Evolutionary conservation across 2,797 vertebrate species (phyloP).

Genomic region (Mallotus villosus): DNA sequence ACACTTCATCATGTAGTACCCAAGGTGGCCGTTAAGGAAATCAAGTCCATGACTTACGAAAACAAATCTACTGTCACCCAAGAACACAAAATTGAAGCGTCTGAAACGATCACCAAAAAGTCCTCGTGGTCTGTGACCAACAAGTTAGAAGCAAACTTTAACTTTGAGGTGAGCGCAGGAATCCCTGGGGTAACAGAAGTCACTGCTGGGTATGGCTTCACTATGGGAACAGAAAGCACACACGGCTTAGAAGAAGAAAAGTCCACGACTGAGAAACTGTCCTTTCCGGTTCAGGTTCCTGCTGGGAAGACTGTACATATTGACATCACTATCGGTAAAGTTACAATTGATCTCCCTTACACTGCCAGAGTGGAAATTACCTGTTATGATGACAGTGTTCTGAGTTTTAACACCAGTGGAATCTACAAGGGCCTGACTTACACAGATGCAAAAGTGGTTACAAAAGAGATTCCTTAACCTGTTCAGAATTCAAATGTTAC

Average conservation of each 20-base stretch:
- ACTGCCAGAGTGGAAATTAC: not conserved
- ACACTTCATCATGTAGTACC: slow-evolving; percentile 9
- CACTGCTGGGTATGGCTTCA: not conserved
- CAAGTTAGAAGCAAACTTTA: not conserved
- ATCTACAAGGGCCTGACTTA: not conserved
- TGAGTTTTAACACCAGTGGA: not conserved
- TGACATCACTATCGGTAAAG: not conserved
- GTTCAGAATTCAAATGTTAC: no score
- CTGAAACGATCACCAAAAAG: not conserved
- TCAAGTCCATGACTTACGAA: not conserved
- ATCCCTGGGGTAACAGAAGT: not conserved
- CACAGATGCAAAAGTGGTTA: not conserved
- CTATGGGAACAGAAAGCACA: not conserved
- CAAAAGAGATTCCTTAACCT: not conserved
- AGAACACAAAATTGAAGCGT: not conserved
- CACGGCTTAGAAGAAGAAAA: no score
- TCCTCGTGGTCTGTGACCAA: not conserved
- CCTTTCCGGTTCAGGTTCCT: not conserved
- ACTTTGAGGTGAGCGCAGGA: not conserved
- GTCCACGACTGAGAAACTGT: not conserved
- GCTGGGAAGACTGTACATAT: not conserved
- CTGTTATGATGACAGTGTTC: not conserved
- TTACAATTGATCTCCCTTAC: not conserved
- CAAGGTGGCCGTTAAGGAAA: not conserved
- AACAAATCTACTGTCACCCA: not conserved